Evolutionary conservation across 2,797 vertebrate genomes (phyloP).

Genomic region (Helarctos malayanus): DNA sequence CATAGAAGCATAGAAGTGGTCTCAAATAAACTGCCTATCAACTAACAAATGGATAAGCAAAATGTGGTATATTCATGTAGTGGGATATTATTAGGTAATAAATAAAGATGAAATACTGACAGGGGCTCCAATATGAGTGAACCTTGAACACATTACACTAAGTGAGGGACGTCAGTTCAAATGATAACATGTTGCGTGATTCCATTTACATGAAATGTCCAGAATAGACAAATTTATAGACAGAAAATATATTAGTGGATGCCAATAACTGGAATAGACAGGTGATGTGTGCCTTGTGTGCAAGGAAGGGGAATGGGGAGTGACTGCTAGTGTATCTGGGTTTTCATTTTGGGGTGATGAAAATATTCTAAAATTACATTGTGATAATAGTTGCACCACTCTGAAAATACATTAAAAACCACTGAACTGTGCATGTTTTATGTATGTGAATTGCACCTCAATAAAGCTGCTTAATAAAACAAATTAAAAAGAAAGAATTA

Average conservation of each 20-base stretch:
- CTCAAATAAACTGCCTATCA: neutral
- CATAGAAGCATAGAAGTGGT: neutral
- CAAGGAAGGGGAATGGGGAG: rapidly evolving
- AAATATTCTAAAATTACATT: neutral
- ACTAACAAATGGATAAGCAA: neutral
- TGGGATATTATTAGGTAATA: neutral
- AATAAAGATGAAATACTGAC: neutral
- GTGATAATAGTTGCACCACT: neutral
- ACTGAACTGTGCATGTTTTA: neutral
- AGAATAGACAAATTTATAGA: neutral
- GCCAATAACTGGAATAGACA: neutral
- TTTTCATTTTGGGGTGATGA: neutral
- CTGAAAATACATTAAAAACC: neutral
- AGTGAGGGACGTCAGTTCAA: neutral
- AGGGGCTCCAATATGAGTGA: neutral
- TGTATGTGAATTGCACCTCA: neutral
- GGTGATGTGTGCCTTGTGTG: neutral
- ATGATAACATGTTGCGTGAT: neutral
- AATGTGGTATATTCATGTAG: neutral
- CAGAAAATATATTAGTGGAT: neutral
- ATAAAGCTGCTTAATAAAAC: neutral
- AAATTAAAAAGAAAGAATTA: neutral
- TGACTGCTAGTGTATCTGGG: neutral
- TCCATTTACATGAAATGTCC: neutral
- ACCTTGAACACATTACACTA: neutral